Evolutionary conservation across 1,140 invertebrate species (phyloP).

Genomic region (Drosophila subobscura): DNA sequence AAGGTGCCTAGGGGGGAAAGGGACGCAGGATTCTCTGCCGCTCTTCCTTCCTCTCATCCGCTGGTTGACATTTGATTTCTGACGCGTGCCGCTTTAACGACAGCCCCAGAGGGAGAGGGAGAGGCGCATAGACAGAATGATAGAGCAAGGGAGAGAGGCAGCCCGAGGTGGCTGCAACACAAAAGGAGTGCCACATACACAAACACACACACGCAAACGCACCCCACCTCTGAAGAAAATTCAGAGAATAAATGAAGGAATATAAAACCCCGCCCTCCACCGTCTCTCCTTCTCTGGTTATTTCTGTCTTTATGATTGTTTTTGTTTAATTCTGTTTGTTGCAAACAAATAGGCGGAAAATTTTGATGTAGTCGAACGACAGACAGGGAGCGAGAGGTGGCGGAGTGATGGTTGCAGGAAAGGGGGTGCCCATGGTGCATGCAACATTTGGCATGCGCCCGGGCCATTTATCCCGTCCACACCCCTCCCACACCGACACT

Average conservation of each 20-base stretch:
- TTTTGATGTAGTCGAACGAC: constrained; percentile 49
- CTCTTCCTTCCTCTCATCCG: background rate
- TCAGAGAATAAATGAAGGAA: too few relatives aligned
- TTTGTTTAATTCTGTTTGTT: constrained; percentile 72
- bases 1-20: constrained; percentile 43
- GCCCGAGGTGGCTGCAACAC: background rate
- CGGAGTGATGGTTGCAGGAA: too few relatives aligned
- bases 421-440: constrained; percentile 27
- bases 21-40: constrained; percentile 1
- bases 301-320: constrained; percentile 77
- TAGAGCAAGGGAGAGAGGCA: too few relatives aligned
- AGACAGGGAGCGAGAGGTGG: too few relatives aligned
- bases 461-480: constrained; percentile 2
- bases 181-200: constrained; percentile 57
- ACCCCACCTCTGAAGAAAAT: too few relatives aligned
- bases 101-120: constrained; percentile 12
- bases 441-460: constrained; percentile 55
- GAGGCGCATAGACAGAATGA: too few relatives aligned
- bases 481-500: background rate
- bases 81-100: constrained; percentile 76
- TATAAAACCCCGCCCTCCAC: background rate
- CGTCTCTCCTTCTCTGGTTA: constrained; percentile 34
- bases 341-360: constrained; percentile 80
- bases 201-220: too few relatives aligned
- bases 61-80: constrained; percentile 73